These are phyloP conservation scores for Gymnosoma rotundatum DNA, from an alignment of 2,888 invertebrate genomes.

Conservation along the genomic window DNA sequence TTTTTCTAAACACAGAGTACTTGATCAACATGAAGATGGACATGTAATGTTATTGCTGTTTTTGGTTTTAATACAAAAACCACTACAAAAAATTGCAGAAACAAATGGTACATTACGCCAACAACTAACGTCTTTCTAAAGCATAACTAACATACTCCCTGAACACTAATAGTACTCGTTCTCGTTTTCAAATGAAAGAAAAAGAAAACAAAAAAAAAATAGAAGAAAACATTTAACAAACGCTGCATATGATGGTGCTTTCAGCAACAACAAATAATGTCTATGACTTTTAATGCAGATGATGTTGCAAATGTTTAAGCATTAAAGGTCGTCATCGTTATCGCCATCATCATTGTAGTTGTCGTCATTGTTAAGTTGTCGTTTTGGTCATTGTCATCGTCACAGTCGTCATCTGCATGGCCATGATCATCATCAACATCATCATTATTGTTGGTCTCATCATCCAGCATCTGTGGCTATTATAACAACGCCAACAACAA, in stretches of 20 bases:
- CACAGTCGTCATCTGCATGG: conserved; percentile 37
- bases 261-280: conserved; percentile 48
- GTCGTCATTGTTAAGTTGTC: conserved; percentile 68
- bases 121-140: conserved; percentile 45
- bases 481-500: conserved; percentile 12
- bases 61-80: conserved; percentile 17
- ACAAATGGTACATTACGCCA: conserved; percentile 43
- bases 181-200: conserved; percentile 6
- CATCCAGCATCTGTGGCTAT: conserved; percentile 39
- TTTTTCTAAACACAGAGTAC: conserved; percentile 24
- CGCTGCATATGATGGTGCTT: conserved; percentile 48
- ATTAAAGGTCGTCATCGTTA: conserved; percentile 68
- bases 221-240: conserved; percentile 1
- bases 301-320: conserved; percentile 67
- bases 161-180: conserved; percentile 32
- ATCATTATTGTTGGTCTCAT: conserved; percentile 37
- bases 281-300: conserved; percentile 67
- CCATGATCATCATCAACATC: conserved; percentile 40
- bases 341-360: conserved; percentile 58
- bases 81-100: neutral
- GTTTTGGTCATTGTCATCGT: conserved; percentile 66
- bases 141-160: conserved; percentile 11
- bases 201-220: conserved; percentile 1
- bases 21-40: conserved; percentile 59
- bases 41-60: conserved; percentile 56